phyloP scores from a whole-genome alignment of 2,797 vertebrate genomes.

The Hyperoplus lanceolatus region DNA sequence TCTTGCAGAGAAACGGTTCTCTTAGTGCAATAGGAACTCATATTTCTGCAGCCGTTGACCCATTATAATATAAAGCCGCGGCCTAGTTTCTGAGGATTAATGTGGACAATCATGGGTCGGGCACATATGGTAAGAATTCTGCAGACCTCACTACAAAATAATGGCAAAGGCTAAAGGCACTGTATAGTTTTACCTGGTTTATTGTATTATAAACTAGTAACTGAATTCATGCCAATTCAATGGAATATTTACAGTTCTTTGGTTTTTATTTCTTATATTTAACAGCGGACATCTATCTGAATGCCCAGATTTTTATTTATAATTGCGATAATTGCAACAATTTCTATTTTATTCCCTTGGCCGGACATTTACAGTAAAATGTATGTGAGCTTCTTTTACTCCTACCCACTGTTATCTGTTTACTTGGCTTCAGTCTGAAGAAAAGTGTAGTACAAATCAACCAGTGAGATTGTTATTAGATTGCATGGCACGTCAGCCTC shows the following conservation, averaged over 20 bases:
- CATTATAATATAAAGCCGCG: neutral
- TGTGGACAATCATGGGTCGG: neutral
- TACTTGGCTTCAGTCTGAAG: neutral
- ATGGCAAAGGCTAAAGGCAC: neutral
- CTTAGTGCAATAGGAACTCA: neutral
- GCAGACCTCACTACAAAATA: neutral
- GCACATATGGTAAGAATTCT: neutral
- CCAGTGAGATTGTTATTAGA: constrained; percentile 16
- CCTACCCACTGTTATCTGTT: neutral
- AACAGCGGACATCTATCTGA: neutral
- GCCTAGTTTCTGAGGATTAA: neutral
- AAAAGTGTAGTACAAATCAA: neutral
- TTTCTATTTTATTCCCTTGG: neutral
- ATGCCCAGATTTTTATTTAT: neutral
- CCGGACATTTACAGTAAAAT: too few species aligned
- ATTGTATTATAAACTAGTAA: neutral
- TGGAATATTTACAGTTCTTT: neutral
- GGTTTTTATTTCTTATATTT: neutral
- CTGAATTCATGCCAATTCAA: neutral
- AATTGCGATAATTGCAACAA: too few species aligned
- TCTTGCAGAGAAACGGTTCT: neutral
- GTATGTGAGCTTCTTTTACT: neutral
- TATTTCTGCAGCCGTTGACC: neutral
- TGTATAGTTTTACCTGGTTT: neutral
- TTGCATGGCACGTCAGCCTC: constrained; percentile 24